Percentiles rank a stretch among this genome's conserved stretches.
Conservation (phyloP, 2,797 vertebrate species). For the Melanogrammus aeglefinus region DNA sequence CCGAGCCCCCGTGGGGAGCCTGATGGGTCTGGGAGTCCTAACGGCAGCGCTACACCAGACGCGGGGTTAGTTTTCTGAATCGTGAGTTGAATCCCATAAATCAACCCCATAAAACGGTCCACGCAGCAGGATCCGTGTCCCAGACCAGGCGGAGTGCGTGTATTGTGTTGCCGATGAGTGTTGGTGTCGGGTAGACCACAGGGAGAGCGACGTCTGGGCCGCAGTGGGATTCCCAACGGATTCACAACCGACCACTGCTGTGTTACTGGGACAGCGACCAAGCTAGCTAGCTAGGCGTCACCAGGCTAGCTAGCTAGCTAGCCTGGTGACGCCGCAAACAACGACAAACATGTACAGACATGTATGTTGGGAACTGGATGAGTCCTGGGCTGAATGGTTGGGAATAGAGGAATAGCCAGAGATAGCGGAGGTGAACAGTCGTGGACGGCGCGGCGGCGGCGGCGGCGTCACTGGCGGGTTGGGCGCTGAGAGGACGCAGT, state of each 20-base stretch:
- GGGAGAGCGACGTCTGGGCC: background rate
- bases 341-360: conserved; percentile 13
- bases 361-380: conserved; percentile 45
- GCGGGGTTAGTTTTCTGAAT: too few relatives aligned
- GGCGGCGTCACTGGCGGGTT: conserved; percentile 52
- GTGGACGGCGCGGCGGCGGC: conserved; percentile 40
- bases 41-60: background rate
- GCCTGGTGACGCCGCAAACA: too few relatives aligned
- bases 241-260: too few relatives aligned
- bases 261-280: too few relatives aligned
- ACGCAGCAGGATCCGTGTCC: too few relatives aligned
- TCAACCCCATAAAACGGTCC: too few relatives aligned
- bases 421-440: conserved; percentile 65
- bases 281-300: too few relatives aligned
- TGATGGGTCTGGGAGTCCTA: conserved; percentile 73
- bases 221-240: too few relatives aligned
- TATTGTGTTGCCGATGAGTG: too few relatives aligned
- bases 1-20: conserved; percentile 72
- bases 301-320: too few relatives aligned
- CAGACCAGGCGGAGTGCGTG: too few relatives aligned
- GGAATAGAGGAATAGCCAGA: conserved; percentile 59
- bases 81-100: too few relatives aligned
- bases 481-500: conserved; percentile 44
- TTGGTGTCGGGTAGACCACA: conserved; percentile 1
- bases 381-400: conserved; percentile 60